Base-by-base conservation (phyloP, 2,888 invertebrate genomes). In the Phasia obesa region DNA sequence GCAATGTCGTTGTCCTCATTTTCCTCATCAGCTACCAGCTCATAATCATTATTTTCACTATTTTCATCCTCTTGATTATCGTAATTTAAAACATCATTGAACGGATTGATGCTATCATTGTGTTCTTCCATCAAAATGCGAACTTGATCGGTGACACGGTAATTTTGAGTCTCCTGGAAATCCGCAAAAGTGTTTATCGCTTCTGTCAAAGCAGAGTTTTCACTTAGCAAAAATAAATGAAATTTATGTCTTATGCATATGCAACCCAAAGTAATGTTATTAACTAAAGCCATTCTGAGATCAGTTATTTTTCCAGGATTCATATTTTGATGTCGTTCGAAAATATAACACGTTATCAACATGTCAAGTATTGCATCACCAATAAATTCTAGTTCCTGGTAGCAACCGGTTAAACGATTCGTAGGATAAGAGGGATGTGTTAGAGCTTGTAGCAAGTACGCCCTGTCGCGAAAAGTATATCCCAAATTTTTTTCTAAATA, bases 181-280 rank as follows among this genome's bases (percentile, higher is more conserved):
- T 87, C 86, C 0, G 86, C 90, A 85, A 92, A 92, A 15, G 82
- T 87, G 19, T 84, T 86, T 15, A 96, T 93, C 1, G 92, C 87
- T n/a, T 93, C 92, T 23, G 87, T 60, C 0, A 92, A 86, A 3
- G 86, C 35, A 0, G 92, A 92, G 76, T 93, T 93, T 79, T 93
- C 92, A 42, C 92, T 90, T 62, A 94, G 87, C 76, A 96, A 91
- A 89, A 92, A 95, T 87, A 96, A 96, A 88, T 99, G 97, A 82
- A 99, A 94, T 15, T 95, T 94, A 91, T 96, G 94, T 85, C 97
- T 95, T 15, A 98, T 97, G 5, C 97, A 94, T 67, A 98, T 93
- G 25, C 97, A 95, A 0, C 97, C 99, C 88, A 99, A 97, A 0
- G 98, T 99, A 79, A 96, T 95, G 88, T 99, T 99, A 90, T 99